These are phyloP conservation scores for Sminthopsis crassicaudata DNA, from an alignment of 2,113 vertebrate genomes.

Conservation along the genomic window DNA sequence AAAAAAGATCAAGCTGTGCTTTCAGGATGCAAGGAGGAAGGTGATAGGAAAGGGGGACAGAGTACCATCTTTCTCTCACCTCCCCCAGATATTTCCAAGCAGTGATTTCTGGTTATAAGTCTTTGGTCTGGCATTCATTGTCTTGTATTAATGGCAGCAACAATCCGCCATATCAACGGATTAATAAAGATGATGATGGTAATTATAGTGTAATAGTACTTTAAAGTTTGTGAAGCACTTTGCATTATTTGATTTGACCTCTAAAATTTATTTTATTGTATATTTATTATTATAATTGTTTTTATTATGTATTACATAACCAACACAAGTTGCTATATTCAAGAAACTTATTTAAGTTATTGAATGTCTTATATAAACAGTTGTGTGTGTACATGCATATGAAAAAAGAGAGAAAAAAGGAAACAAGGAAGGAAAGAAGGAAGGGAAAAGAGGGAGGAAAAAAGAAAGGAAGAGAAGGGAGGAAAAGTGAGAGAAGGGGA, in stretches of 20 bases:
- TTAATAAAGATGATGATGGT: background rate
- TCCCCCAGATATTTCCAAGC: background rate
- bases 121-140: background rate
- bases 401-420: background rate
- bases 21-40: rapidly evolving
- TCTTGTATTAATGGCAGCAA: background rate
- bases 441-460: background rate
- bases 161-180: background rate
- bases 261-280: background rate
- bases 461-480: background rate
- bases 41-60: background rate
- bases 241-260: background rate
- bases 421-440: background rate
- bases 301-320: background rate
- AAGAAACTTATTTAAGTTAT: background rate
- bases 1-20: conserved; percentile 35
- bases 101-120: background rate
- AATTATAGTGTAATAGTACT: background rate
- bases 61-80: background rate
- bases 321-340: background rate
- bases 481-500: background rate
- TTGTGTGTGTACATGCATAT: background rate
- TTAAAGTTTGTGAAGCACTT: background rate
- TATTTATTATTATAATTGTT: background rate
- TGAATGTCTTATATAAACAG: background rate